Conservation (phyloP, 2,797 vertebrate species). For the Xenops minutus region DNA sequence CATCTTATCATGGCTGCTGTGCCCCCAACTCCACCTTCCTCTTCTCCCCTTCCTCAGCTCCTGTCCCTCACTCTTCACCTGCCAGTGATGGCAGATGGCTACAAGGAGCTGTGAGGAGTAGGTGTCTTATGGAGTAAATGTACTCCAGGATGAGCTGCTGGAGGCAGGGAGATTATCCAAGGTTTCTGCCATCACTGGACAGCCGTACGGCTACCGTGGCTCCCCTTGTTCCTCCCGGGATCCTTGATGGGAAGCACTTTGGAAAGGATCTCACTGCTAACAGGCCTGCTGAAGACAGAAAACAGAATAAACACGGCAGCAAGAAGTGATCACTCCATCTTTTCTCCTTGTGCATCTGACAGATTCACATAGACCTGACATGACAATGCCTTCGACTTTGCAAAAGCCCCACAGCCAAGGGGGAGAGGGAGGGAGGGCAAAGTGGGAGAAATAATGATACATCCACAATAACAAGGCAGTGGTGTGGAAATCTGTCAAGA, state of each 20-base stretch:
- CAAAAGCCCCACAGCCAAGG: neutral
- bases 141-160: neutral
- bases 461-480: neutral
- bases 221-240: fast-evolving
- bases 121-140: neutral
- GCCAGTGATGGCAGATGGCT: neutral
- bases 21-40: fast-evolving
- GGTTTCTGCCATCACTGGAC: neutral
- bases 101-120: neutral
- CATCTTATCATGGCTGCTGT: neutral
- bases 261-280: neutral
- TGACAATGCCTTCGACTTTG: neutral
- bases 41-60: neutral
- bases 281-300: neutral
- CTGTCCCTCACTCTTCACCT: neutral
- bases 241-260: neutral
- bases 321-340: slow-evolving; percentile 10
- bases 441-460: slow-evolving; percentile 9
- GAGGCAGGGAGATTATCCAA: neutral
- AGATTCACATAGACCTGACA: neutral
- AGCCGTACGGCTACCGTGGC: fast-evolving
- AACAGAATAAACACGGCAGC: neutral
- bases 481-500: slow-evolving; percentile 26
- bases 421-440: neutral
- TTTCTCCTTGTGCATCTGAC: neutral